Evolutionary conservation across 2,888 invertebrate genomes (phyloP), one percentile per base, ranked within the genome.

Genomic region (Cylindroiulus punctatus): DNA sequence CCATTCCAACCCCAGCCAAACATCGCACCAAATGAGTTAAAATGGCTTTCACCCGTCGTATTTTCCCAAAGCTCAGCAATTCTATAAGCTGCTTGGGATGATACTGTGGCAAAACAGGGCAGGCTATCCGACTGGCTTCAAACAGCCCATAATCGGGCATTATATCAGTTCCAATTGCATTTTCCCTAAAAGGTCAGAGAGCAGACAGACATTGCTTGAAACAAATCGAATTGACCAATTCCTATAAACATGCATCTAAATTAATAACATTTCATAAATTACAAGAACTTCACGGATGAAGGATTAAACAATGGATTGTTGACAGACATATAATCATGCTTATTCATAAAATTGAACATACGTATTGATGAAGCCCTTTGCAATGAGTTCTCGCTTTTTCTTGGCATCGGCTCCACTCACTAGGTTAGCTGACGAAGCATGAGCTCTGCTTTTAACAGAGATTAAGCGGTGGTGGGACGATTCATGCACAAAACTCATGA

Each of bases 41-140:
- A 88, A 99, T 99, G 0, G 99, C 99, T 91, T 99, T 98, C 0
- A 99, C 99, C 94, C 99, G 96, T 89, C 97, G 93, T 89, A 98
- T 98, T 92, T 98, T 98, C 3, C 99, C 99, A 86, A 98, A 98
- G 92, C 99, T 99, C 42, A 99, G 93, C 65, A 99, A 92, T 90
- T 99, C 99, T 96, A 99, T 98, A 52, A 99, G 92, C 90, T 99
- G 99, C 90, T 98, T 98, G 0, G 99, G 99, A 92, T 99, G 99
- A 91, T 99, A 99, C 90, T 99, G 99, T 0, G 99, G 99, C 87
- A 99, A 92, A 81, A 99, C 98, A 0, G 99, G 99, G 89, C 98
- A 99, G 0, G 98, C 98, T 90, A 98, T 96, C 88, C 98, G 94
- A 7, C 98, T 97, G 0, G 99, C 98, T 91, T 99, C 99, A 91